Evolutionary conservation across 2,113 vertebrate species (phyloP).

Genomic region (Ochotona princeps): DNA sequence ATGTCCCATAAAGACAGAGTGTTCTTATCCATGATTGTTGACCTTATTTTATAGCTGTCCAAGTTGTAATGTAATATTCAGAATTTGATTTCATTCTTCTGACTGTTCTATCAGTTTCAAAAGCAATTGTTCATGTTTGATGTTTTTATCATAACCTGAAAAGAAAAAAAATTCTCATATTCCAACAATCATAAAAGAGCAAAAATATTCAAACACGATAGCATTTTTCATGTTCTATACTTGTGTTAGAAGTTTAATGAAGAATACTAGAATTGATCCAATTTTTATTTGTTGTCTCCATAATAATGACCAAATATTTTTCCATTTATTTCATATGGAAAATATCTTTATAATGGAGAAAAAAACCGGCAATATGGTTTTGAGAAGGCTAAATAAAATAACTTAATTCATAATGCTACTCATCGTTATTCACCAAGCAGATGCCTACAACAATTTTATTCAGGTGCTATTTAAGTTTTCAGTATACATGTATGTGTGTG

Average conservation of each 20-base stretch:
- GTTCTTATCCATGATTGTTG: neutral
- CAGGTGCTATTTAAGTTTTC: neutral
- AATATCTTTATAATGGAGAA: neutral
- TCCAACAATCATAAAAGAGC: neutral
- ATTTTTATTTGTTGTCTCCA: neutral
- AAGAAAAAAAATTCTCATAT: neutral
- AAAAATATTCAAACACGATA: neutral
- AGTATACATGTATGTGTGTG: neutral
- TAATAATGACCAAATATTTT: neutral
- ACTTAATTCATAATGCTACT: neutral
- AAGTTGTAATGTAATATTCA: neutral
- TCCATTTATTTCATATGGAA: neutral
- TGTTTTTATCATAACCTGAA: neutral
- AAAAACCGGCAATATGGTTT: neutral
- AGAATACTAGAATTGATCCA: neutral
- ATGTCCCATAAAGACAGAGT: neutral
- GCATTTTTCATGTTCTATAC: neutral
- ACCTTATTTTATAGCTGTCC: neutral
- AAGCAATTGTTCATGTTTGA: conserved; percentile 11
- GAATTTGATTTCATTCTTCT: neutral
- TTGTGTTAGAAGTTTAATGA: neutral
- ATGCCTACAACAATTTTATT: neutral
- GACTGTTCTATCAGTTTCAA: neutral
- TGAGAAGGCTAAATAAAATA: neutral
- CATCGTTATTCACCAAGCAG: neutral